Evolutionary conservation across 2,797 vertebrate species (phyloP).

Genomic region (Oreochromis grahami): DNA sequence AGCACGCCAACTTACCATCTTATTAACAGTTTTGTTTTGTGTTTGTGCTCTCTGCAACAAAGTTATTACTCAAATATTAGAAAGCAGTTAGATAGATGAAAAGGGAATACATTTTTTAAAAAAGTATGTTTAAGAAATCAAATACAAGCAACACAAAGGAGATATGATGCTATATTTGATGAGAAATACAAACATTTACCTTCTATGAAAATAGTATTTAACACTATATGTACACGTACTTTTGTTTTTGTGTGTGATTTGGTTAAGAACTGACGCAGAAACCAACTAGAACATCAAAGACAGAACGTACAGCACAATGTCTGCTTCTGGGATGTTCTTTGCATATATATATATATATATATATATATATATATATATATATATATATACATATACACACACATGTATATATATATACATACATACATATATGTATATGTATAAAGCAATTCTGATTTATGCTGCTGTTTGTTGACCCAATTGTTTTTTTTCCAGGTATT

Average conservation of each 20-base stretch:
- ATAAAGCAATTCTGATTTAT: not conserved
- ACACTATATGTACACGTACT: not conserved
- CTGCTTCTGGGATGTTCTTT: slow-evolving; percentile 19
- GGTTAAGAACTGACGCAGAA: not conserved
- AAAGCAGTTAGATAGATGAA: not conserved
- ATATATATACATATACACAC: too few relatives aligned
- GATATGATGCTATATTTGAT: not conserved
- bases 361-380: too few relatives aligned
- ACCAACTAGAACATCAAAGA: not conserved
- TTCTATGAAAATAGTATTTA: not conserved
- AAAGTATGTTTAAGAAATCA: not conserved
- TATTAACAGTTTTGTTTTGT: not conserved
- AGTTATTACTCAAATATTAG: not conserved
- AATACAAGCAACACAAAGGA: not conserved
- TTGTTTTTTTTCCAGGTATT: not conserved
- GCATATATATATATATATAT: not conserved
- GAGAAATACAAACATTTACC: not conserved
- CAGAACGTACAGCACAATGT: not conserved
- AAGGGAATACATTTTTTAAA: not conserved
- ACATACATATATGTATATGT: too few relatives aligned
- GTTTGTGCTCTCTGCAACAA: not conserved
- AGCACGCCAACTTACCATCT: not conserved
- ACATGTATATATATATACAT: too few relatives aligned
- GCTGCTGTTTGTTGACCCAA: not conserved
- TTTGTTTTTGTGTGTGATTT: not conserved